Evolutionary conservation across 2,113 vertebrate species (phyloP).

Genomic region (Rhinopomastus cyanomelas): DNA sequence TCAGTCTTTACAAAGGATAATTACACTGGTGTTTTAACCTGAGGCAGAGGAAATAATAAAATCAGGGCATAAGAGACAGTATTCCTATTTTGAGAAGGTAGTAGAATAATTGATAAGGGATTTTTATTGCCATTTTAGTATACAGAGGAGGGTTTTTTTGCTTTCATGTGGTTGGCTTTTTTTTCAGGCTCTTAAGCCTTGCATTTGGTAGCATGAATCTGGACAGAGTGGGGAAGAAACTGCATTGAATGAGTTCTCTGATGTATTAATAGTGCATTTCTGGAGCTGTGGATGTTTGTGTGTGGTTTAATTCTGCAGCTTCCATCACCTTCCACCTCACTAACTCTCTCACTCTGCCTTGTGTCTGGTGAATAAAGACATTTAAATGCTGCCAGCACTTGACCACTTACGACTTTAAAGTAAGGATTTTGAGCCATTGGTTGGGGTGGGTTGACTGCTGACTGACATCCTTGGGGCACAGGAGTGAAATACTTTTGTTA

Average conservation of each 20-base stretch:
- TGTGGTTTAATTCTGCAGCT: neutral
- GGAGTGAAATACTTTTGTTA: neutral
- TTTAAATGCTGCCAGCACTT: neutral
- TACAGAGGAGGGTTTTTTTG: constrained; percentile 48
- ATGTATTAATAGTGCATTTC: neutral
- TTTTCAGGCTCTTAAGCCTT: constrained; percentile 56
- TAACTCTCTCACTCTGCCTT: neutral
- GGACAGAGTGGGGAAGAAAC: neutral
- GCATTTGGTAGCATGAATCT: constrained; percentile 2
- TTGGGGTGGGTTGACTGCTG: neutral
- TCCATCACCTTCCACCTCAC: neutral
- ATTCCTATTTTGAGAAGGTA: constrained; percentile 75
- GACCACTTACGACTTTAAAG: neutral
- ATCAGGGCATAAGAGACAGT: constrained; percentile 71
- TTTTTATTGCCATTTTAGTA: constrained; percentile 75
- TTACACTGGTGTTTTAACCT: constrained; percentile 68
- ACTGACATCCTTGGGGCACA: neutral
- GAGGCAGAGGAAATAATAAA: constrained; percentile 75
- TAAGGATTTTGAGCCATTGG: neutral
- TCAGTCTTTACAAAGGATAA: constrained; percentile 75
- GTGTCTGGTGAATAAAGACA: neutral
- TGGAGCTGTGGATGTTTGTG: neutral
- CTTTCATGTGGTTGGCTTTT: constrained; percentile 24
- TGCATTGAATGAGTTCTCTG: neutral
- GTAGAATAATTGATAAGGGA: constrained; percentile 70